These are phyloP conservation scores for Chrysomela aeneicollis DNA, from an alignment of 2,888 invertebrate species.

Conservation along the genomic window DNA sequence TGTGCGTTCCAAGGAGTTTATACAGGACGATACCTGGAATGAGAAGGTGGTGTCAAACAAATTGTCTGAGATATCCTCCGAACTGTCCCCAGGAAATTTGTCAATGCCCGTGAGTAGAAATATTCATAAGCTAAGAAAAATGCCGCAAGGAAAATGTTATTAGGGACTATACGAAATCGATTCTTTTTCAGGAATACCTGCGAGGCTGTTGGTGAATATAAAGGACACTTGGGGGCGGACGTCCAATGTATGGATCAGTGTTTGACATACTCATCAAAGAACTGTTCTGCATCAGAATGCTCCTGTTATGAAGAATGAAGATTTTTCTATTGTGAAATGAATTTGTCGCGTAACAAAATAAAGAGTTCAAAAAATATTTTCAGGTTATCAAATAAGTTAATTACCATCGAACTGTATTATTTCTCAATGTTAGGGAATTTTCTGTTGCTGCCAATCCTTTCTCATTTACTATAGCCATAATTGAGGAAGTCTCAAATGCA, in stretches of 20 bases:
- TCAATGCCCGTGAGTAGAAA: slow-evolving; percentile 83
- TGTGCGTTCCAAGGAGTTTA: slow-evolving; percentile 73
- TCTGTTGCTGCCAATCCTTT: too few species aligned
- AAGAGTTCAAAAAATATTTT: background rate
- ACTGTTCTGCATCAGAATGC: slow-evolving; percentile 65
- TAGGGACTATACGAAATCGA: too few species aligned
- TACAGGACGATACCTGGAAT: slow-evolving; percentile 79
- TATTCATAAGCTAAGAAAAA: too few species aligned
- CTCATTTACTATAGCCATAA: too few species aligned
- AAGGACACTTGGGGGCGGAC: slow-evolving; percentile 77
- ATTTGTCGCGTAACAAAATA: background rate
- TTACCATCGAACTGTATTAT: too few species aligned
- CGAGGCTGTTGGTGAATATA: slow-evolving; percentile 77
- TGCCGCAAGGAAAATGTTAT: too few species aligned
- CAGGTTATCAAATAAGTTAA: too few species aligned
- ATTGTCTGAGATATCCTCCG: slow-evolving; percentile 87
- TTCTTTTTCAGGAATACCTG: slow-evolving; percentile 73
- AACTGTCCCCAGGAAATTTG: slow-evolving; percentile 82
- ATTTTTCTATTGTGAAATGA: background rate
- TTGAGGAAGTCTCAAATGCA: too few species aligned
- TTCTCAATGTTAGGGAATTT: too few species aligned
- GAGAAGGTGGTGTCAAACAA: slow-evolving; percentile 83
- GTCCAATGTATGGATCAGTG: slow-evolving; percentile 88
- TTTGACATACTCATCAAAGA: slow-evolving; percentile 77
- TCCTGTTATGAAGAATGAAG: slow-evolving; percentile 47